Percentiles rank a stretch among this genome's conserved stretches.
phyloP scores from a whole-genome alignment of 2,888 invertebrate genomes.

The Drosophila merina region DNA sequence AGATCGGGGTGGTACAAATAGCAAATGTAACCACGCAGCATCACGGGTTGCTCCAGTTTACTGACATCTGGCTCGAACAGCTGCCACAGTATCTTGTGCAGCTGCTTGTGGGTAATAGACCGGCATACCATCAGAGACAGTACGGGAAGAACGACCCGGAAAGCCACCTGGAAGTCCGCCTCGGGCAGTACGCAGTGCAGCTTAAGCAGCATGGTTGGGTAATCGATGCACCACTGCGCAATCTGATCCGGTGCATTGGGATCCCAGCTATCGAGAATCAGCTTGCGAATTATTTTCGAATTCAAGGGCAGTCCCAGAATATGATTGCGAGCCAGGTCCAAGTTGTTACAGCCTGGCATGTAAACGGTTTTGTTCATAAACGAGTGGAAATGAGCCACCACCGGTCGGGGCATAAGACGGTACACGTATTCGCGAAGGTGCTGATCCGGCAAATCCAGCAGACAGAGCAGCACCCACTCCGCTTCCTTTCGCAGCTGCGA shows the following conservation, averaged over 20 bases:
- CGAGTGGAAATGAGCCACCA: slow-evolving; percentile 75
- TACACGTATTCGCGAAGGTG: slow-evolving; percentile 60
- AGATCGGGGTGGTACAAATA: slow-evolving; percentile 75
- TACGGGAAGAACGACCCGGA: slow-evolving; percentile 75
- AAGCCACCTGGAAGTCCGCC: slow-evolving; percentile 63
- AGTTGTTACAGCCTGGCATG: slow-evolving; percentile 57
- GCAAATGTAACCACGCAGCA: slow-evolving; percentile 77
- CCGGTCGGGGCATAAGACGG: slow-evolving; percentile 59
- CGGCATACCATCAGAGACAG: slow-evolving; percentile 69
- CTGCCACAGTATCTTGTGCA: slow-evolving; percentile 60
- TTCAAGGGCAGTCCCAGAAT: slow-evolving; percentile 81
- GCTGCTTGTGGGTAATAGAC: slow-evolving; percentile 15
- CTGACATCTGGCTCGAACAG: slow-evolving; percentile 75
- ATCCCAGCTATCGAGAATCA: slow-evolving; percentile 56
- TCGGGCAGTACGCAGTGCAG: slow-evolving; percentile 63
- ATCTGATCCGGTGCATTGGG: slow-evolving; percentile 38
- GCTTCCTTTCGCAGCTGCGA: slow-evolving; percentile 61
- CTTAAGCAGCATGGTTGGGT: slow-evolving; percentile 75
- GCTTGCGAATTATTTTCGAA: slow-evolving; percentile 66
- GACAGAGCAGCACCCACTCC: slow-evolving; percentile 61
- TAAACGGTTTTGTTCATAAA: slow-evolving; percentile 75
- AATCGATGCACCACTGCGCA: slow-evolving; percentile 67
- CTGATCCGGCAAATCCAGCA: slow-evolving; percentile 68
- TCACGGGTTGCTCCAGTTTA: slow-evolving; percentile 54
- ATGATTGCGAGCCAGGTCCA: slow-evolving; percentile 53